phyloP scores from a whole-genome alignment of 2,888 invertebrate genomes.

The Tetragnatha montana region DNA sequence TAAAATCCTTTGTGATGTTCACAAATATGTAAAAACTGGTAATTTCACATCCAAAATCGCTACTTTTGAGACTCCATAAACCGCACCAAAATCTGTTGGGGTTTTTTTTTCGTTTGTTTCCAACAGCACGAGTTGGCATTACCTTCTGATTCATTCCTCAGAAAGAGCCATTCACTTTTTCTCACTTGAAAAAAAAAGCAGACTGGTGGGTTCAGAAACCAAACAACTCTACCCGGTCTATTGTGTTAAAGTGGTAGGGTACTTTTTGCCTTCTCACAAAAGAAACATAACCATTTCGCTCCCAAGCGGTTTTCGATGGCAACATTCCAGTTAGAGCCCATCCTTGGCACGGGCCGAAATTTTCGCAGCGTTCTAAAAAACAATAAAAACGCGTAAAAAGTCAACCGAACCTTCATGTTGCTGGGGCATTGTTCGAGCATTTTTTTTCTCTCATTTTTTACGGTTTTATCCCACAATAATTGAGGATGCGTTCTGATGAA shows the following conservation, averaged over 20 bases:
- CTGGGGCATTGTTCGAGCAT: neutral
- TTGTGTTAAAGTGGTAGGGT: neutral
- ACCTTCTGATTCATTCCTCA: neutral
- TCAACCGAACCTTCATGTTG: neutral
- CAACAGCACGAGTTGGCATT: neutral
- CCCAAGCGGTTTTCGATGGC: slow-evolving; percentile 28
- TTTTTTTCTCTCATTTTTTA: neutral
- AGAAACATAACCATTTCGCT: slow-evolving; percentile 25
- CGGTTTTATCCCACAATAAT: neutral
- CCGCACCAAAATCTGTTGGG: too few species aligned
- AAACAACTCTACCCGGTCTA: neutral
- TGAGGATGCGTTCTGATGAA: slow-evolving; percentile 33
- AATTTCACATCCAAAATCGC: too few species aligned
- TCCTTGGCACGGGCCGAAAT: slow-evolving; percentile 8
- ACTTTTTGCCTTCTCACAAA: neutral
- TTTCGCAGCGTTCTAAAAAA: slow-evolving; percentile 9
- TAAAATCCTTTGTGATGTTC: too few species aligned
- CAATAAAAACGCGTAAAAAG: slow-evolving; percentile 13
- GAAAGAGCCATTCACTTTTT: neutral
- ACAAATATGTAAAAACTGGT: too few species aligned
- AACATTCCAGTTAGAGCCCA: slow-evolving; percentile 28
- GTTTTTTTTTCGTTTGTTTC: too few species aligned
- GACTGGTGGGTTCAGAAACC: neutral
- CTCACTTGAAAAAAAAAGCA: neutral
- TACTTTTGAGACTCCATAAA: too few species aligned